These are phyloP conservation scores for Oasisia sp. DNA, from an alignment of 2,888 invertebrate genomes.

Conservation along the genomic window DNA sequence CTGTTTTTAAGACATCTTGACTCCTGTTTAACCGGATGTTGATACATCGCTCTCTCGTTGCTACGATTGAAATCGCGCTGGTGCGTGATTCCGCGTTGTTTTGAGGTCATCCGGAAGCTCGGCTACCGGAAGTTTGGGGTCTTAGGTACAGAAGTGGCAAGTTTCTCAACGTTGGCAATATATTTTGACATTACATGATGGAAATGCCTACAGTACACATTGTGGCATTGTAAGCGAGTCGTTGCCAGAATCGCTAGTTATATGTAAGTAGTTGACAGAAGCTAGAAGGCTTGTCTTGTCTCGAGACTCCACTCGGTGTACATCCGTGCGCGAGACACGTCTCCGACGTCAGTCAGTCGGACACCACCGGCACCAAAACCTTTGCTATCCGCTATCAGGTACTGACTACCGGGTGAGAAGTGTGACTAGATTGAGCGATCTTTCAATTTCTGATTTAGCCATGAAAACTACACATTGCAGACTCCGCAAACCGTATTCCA, in stretches of 20 bases:
- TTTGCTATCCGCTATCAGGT: neutral
- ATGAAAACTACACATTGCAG: too few relatives aligned
- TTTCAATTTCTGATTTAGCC: neutral
- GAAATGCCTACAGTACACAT: neutral
- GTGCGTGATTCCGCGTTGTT: neutral
- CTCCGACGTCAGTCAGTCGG: neutral
- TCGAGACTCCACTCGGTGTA: neutral
- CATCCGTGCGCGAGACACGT: neutral
- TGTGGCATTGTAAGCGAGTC: neutral
- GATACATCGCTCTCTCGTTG: neutral
- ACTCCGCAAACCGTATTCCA: too few relatives aligned
- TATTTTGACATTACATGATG: neutral
- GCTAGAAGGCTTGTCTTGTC: neutral
- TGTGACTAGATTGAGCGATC: neutral
- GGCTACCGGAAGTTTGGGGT: neutral
- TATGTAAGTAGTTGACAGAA: neutral
- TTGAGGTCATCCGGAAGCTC: neutral
- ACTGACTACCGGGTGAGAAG: neutral
- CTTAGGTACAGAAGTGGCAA: neutral
- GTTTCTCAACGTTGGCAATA: neutral
- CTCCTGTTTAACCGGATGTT: neutral
- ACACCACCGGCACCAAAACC: neutral
- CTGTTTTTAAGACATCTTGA: neutral
- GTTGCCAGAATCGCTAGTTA: neutral
- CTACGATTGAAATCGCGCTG: neutral